Evolutionary conservation across 2,113 vertebrate species (phyloP), one percentile per base, ranked within the genome.

Genomic region (human): DNA sequence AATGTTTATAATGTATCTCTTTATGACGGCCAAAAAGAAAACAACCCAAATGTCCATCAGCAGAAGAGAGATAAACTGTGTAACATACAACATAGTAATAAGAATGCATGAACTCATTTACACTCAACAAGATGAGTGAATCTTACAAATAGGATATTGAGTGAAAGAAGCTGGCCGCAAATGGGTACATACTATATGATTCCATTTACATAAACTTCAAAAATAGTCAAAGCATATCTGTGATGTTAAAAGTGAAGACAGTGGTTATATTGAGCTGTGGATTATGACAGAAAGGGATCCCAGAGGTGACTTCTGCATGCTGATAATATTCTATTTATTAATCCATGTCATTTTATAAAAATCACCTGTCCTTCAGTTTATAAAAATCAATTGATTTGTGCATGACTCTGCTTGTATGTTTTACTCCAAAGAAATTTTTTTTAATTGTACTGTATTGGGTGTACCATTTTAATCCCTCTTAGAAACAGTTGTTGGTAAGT

Each of bases 291-390:
- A 89, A 61, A 78, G 50, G 93, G n/a, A 85, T 23, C 35, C 73
- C 48, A 48, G 40, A 66, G 27, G 14, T 20, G 13, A 11, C 17
- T 48, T 78, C 43, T 89, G 17, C 30, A 57, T 64, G 18, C 57
- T 72, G 43, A 7, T 70, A 82, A 89, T 90, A 86, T 43, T 80
- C 48, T 75, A 12, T 89, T 90, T 94, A 48, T 93, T 78, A 52
- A 86, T 48, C 14, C n/a, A 55, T 57, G 43, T 64, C 59, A 87
- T 73, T 96, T 87, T 48, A 72, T 83, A 91, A 97, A 93, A 87
- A 66, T 80, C 35, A 70, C 64, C 22, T 76, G n/a, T 86, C 27
- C 8, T 22, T 94, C 48, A 80, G n/a, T 81, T 85, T 80, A 85
- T 43, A 48, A 84, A 89, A 94, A 50, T 22, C 23, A 25, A 81